These are phyloP conservation scores for Pangasius djambal DNA, from an alignment of 2,797 vertebrate genomes.

Conservation along the genomic window DNA sequence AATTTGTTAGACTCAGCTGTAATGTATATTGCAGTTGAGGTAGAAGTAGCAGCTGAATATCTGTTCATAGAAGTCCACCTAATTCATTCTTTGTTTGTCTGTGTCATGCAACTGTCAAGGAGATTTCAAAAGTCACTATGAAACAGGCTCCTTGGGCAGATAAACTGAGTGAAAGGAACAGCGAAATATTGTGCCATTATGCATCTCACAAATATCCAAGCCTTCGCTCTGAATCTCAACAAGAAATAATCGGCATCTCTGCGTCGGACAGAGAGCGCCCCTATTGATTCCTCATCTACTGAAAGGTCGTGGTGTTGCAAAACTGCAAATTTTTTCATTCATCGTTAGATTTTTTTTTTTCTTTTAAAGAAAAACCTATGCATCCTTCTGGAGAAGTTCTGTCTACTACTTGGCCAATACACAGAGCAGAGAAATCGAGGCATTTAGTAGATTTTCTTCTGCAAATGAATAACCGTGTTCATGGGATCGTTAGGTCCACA, in stretches of 20 bases:
- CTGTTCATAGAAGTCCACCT: not conserved
- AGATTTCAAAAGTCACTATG: constrained; percentile 51
- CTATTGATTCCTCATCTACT: constrained; percentile 40
- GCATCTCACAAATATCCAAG: constrained; percentile 37
- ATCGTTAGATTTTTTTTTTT: not conserved
- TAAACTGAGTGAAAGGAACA: not conserved
- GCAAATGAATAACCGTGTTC: not conserved
- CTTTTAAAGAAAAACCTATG: no score
- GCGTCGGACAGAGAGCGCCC: constrained; percentile 39
- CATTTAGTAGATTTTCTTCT: not conserved
- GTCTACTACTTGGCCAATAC: not conserved
- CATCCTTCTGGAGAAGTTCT: not conserved
- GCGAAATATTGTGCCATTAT: constrained; percentile 46
- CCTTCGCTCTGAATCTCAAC: constrained; percentile 42
- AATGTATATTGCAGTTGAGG: not conserved
- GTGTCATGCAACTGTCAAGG: constrained; percentile 40
- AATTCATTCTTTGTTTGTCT: constrained; percentile 21
- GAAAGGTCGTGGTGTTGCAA: constrained; percentile 31
- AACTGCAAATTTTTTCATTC: not conserved
- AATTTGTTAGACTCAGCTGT: not conserved
- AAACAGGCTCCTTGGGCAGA: constrained; percentile 41
- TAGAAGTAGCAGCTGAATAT: not conserved
- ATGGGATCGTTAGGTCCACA: not conserved
- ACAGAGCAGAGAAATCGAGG: not conserved
- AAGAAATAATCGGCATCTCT: not conserved